phyloP scores from a whole-genome alignment of 2,888 invertebrate genomes.

The Brachypalpus laphriformis region DNA sequence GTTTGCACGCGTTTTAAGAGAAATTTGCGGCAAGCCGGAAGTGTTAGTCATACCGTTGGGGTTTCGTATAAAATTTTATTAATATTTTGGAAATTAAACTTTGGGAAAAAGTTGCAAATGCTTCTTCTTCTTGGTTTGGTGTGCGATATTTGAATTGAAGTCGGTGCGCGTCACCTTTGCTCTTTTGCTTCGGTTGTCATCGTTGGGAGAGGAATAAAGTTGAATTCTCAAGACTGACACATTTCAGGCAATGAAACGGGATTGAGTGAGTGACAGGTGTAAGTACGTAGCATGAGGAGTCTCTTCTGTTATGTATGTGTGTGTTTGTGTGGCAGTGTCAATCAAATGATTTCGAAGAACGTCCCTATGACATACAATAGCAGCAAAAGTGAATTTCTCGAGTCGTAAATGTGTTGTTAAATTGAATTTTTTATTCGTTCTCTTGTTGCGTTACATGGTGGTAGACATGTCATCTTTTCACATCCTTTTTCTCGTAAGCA shows the following conservation, averaged over 20 bases:
- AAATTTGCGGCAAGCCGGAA: constrained; percentile 50
- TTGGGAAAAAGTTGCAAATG: neutral
- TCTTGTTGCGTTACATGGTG: constrained; percentile 12
- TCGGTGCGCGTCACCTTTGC: constrained; percentile 21
- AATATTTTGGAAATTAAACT: constrained; percentile 57
- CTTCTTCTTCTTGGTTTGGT: neutral
- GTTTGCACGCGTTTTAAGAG: constrained; percentile 28
- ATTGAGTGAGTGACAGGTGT: constrained; percentile 60
- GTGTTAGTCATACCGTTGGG: constrained; percentile 45
- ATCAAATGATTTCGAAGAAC: constrained; percentile 58
- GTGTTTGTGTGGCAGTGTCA: constrained; percentile 48
- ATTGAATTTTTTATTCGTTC: constrained; percentile 27
- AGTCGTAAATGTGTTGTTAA: constrained; percentile 29
- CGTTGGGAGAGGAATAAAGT: neutral
- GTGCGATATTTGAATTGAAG: neutral
- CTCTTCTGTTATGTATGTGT: too few relatives aligned
- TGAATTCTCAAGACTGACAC: constrained; percentile 51
- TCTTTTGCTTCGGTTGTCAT: constrained; percentile 16
- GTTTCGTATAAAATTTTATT: constrained; percentile 51
- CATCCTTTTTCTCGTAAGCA: constrained; percentile 2
- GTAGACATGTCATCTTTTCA: constrained; percentile 23
- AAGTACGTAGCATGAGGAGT: neutral
- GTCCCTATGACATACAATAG: constrained; percentile 16
- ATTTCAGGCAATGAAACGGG: constrained; percentile 41
- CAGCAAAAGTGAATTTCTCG: constrained; percentile 26